Percentiles rank a stretch among this genome's conserved stretches.
Conservation (phyloP, 2,888 invertebrate genomes). For the Poecilus cupreus region DNA sequence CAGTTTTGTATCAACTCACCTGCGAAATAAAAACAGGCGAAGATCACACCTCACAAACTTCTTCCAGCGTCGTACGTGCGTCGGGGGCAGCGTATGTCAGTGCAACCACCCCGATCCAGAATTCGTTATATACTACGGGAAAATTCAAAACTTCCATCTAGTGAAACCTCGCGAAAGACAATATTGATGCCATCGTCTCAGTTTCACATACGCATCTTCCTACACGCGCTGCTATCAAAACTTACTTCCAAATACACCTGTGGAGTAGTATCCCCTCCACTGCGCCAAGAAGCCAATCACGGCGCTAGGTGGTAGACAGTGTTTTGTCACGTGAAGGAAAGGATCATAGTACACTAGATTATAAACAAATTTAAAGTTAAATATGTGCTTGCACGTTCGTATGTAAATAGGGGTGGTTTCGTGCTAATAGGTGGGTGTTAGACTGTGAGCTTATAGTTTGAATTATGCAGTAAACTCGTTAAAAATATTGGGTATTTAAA, state of each 20-base stretch:
- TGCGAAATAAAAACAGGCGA: not conserved
- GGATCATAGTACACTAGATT: not conserved
- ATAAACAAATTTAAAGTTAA: slow-evolving; percentile 9
- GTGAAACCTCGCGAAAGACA: not conserved
- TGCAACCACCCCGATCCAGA: slow-evolving; percentile 47
- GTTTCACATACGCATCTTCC: not conserved
- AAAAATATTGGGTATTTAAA: too few relatives aligned
- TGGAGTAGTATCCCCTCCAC: slow-evolving; percentile 33
- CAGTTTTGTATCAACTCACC: not conserved
- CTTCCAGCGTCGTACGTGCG: not conserved
- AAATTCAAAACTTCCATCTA: slow-evolving; percentile 36
- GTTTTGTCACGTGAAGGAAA: not conserved
- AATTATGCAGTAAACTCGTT: too few relatives aligned
- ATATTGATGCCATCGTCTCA: not conserved
- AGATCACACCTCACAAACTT: not conserved
- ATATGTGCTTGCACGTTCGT: not conserved
- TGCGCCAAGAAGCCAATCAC: slow-evolving; percentile 10
- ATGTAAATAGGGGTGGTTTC: not conserved
- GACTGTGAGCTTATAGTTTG: too few relatives aligned
- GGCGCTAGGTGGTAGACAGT: not conserved
- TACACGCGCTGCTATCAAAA: not conserved
- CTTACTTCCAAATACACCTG: slow-evolving; percentile 53
- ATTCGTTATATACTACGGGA: slow-evolving; percentile 53
- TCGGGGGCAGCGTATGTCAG: not conserved
- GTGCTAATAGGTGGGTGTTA: not conserved